phyloP scores from a whole-genome alignment of 2,888 invertebrate genomes.

The Malthinus seriepunctatus region DNA sequence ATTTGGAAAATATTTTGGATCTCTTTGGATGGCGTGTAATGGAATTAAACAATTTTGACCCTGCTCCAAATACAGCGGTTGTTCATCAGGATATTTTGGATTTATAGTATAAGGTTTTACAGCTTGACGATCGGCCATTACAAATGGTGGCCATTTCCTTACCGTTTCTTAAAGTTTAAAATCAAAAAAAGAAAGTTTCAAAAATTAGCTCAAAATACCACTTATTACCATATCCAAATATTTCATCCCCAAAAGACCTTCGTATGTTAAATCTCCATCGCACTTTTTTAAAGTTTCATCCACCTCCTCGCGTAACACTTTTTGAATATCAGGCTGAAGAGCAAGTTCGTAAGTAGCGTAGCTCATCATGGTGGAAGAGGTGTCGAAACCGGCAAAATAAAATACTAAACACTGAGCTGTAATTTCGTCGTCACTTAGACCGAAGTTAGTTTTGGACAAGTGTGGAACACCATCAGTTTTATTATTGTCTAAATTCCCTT shows the following conservation, averaged over 20 bases:
- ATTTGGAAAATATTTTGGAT: slow-evolving; percentile 41
- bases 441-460: too few species aligned
- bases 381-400: slow-evolving; percentile 60
- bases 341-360: slow-evolving; percentile 63
- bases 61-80: slow-evolving; percentile 25
- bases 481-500: too few species aligned
- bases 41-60: slow-evolving; percentile 37
- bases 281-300: slow-evolving; percentile 41
- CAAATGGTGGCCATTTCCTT: slow-evolving; percentile 35
- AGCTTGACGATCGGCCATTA: slow-evolving; percentile 31
- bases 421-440: slow-evolving; percentile 52
- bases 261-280: slow-evolving; percentile 54
- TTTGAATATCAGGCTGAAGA: slow-evolving; percentile 61
- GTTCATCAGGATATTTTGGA: slow-evolving; percentile 28
- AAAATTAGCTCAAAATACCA: too few species aligned
- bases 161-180: slow-evolving; percentile 10
- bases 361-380: slow-evolving; percentile 54
- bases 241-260: slow-evolving; percentile 48
- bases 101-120: slow-evolving; percentile 35
- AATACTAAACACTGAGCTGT: slow-evolving; percentile 61
- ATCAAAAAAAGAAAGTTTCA: too few species aligned
- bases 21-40: slow-evolving; percentile 38
- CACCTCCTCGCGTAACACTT: slow-evolving; percentile 60
- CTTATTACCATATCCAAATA: slow-evolving; percentile 63
- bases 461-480: too few species aligned